Evolutionary conservation across 2,888 invertebrate species (phyloP), one percentile per base, ranked within the genome.

Genomic region (Cryptophagus acutangulus): DNA sequence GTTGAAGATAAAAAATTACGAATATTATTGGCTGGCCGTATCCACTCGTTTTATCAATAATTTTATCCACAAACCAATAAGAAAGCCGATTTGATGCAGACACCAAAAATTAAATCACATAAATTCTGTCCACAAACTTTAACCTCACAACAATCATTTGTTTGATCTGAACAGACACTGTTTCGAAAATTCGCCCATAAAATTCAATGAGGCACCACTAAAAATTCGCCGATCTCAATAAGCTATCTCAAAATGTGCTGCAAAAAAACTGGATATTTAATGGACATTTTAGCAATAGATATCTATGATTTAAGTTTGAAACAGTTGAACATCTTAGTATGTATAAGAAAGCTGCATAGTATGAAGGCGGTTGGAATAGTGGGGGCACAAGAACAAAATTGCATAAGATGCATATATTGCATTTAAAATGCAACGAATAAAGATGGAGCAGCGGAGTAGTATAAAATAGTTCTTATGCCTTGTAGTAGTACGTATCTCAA

Each of bases 261-360:
- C 3, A 12, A 13, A 26, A 26, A 26, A 26, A 31, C 31, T 41
- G 20, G 13, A 31, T 33, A 41, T 40, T 37, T 45, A 45, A 50
- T 57, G 56, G 51, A 53, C 62, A 62, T 61, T 61, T 60, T 61
- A 58, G 52, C 53, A 59, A 59, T 58, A 58, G 59, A 57, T 62
- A 60, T 61, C 62, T 63, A 62, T 62, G 63, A 65, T 63, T 64
- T 64, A 58, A 55, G 61, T 62, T 62, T 61, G 62, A 60, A 63
- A 66, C 62, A 62, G 64, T 59, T 61, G 66, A 62, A 61, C 62
- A 65, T 67, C 66, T 66, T 64, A 62, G 62, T 62, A 54, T 55
- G 55, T 55, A 58, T 57, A 61, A 61, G 61, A 62, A 60, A 62
- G 61, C 61, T 54, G 56, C 56, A 51, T 45, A 48, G 48, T 54